phyloP scores from a whole-genome alignment of 1,140 invertebrate species.

The Druon quercuslanigerum region DNA sequence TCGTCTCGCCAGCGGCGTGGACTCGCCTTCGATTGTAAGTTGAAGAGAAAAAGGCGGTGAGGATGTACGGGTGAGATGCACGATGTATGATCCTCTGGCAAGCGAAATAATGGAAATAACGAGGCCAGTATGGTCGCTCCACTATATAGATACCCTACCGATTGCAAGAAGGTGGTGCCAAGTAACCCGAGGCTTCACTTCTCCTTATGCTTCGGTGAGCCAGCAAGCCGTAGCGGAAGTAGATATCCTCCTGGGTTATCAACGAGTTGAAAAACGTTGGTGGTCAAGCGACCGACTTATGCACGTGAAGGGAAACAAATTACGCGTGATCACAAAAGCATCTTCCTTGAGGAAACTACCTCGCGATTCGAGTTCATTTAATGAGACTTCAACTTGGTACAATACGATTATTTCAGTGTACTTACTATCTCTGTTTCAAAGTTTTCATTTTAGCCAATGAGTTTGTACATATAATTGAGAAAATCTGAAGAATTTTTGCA shows the following conservation, averaged over 20 bases:
- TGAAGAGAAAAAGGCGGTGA: not conserved
- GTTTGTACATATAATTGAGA: too few species aligned
- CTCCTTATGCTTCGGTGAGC: constrained; percentile 44
- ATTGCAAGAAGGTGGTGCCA: constrained; percentile 49
- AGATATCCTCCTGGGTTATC: constrained; percentile 38
- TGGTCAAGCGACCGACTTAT: constrained; percentile 6
- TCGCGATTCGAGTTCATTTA: not conserved
- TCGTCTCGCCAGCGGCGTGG: constrained; percentile 5
- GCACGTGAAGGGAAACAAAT: constrained; percentile 6
- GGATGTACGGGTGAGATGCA: constrained; percentile 35
- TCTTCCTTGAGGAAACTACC: not conserved
- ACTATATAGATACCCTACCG: constrained; percentile 48
- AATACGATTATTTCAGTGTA: too few species aligned
- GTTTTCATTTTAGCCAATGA: too few species aligned
- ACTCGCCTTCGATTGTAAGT: constrained; percentile 23
- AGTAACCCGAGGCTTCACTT: constrained; percentile 49
- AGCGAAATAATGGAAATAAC: constrained; percentile 60
- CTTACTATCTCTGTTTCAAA: too few species aligned
- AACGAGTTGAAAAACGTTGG: constrained; percentile 43
- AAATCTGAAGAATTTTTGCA: too few species aligned
- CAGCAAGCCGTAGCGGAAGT: constrained; percentile 42
- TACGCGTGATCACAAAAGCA: not conserved
- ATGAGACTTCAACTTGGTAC: not conserved
- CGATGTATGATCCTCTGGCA: constrained; percentile 48
- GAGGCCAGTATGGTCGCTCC: constrained; percentile 50